A percentile compares a stretch with the other conserved stretches of the same genome.
These are phyloP conservation scores for Lithophane ornitopus DNA, from an alignment of 2,888 invertebrate genomes.

Conservation along the genomic window DNA sequence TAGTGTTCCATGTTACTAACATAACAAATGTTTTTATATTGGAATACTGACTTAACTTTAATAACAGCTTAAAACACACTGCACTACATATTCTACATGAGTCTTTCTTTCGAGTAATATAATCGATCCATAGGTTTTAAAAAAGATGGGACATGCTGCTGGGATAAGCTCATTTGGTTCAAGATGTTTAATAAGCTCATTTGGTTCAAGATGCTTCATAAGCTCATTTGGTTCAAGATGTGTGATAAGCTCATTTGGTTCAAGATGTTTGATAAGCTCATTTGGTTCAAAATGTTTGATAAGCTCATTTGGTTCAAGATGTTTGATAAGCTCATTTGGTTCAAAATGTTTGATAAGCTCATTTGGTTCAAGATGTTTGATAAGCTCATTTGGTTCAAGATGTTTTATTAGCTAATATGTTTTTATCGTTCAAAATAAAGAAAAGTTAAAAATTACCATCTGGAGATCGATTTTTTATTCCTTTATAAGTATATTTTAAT, in stretches of 20 bases:
- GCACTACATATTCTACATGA: background rate
- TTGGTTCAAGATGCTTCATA: too few species aligned
- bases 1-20: slow-evolving; percentile 62
- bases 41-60: slow-evolving; percentile 47
- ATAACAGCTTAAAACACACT: background rate
- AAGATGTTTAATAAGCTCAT: background rate
- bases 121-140: background rate
- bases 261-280: too few species aligned
- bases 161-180: background rate
- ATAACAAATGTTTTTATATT: slow-evolving; percentile 40
- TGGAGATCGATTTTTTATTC: background rate
- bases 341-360: too few species aligned
- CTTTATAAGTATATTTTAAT: too few species aligned
- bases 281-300: background rate
- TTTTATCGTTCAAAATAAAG: too few species aligned
- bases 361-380: too few species aligned
- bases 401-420: too few species aligned
- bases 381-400: too few species aligned
- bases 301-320: background rate
- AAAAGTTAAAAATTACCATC: too few species aligned
- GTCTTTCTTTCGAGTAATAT: too few species aligned
- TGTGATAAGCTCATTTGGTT: too few species aligned
- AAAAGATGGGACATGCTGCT: background rate
- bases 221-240: too few species aligned
- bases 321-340: background rate